Evolutionary conservation across 2,797 vertebrate species (phyloP).

Genomic region (Syndactyla subalaris): DNA sequence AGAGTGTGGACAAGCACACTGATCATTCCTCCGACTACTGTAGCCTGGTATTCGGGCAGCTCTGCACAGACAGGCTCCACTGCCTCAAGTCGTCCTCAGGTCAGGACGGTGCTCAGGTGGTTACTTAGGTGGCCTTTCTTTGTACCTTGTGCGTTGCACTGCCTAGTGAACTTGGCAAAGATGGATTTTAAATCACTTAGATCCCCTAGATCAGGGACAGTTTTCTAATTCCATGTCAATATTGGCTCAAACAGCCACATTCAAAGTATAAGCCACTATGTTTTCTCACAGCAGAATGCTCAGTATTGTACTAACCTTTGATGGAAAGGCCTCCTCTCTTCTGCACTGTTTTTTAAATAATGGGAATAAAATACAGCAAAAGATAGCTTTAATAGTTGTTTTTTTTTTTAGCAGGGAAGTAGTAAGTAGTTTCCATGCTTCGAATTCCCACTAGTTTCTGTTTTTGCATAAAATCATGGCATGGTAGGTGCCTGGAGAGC

Average conservation of each 20-base stretch:
- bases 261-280: not conserved
- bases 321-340: not conserved
- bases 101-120: not conserved
- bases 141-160: not conserved
- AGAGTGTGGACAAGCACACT: not conserved
- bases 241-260: not conserved
- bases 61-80: not conserved
- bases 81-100: rapidly evolving
- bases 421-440: not conserved
- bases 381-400: not conserved
- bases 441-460: not conserved
- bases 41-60: not conserved
- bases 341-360: not conserved
- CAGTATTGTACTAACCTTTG: not conserved
- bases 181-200: not conserved
- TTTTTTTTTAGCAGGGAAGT: not conserved
- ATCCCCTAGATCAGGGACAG: not conserved
- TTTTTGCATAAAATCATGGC: not conserved
- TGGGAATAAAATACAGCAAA: not conserved
- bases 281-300: not conserved
- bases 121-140: not conserved
- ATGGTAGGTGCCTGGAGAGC: not conserved
- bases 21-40: not conserved
- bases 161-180: not conserved
- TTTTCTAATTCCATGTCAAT: not conserved